A percentile compares a stretch with the other conserved stretches of the same genome.
phyloP scores from a whole-genome alignment of 2,113 vertebrate species.

The Eretmochelys imbricata region DNA sequence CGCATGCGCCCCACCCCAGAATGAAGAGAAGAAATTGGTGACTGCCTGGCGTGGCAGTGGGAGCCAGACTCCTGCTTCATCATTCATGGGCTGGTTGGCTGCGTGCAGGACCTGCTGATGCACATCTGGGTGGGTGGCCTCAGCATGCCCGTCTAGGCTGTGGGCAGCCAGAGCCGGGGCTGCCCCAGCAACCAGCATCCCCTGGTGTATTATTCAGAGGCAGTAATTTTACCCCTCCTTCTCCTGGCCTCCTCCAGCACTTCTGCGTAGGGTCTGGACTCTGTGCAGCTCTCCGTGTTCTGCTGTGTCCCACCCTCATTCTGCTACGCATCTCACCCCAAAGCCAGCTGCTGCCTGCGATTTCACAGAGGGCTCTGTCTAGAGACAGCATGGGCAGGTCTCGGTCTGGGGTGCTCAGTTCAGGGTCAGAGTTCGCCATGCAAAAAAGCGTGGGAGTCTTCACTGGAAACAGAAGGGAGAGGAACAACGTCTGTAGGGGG shows the following conservation, averaged over 20 bases:
- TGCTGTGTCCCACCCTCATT: neutral
- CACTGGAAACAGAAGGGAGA: accelerated
- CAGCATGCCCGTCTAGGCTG: neutral
- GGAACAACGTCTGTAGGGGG: neutral
- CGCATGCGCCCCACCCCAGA: neutral
- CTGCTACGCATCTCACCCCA: neutral
- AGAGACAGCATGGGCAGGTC: neutral
- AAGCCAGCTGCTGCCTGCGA: neutral
- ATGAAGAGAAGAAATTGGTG: neutral
- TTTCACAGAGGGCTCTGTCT: neutral
- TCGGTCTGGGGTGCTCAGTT: neutral
- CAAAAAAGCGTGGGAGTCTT: accelerated
- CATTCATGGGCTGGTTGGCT: neutral
- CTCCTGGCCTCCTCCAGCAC: too few relatives aligned
- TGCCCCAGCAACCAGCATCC: neutral
- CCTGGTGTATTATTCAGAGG: neutral
- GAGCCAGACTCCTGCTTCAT: neutral
- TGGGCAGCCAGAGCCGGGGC: neutral
- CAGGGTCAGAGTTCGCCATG: accelerated
- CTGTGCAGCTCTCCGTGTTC: neutral
- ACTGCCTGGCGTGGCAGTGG: accelerated
- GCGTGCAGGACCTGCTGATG: neutral
- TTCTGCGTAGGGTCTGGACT: too few relatives aligned
- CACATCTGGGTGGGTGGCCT: neutral
- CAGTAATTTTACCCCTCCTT: too few relatives aligned